Conservation (phyloP, 2,113 vertebrate species). For the Epinephelus fuscoguttatus region DNA sequence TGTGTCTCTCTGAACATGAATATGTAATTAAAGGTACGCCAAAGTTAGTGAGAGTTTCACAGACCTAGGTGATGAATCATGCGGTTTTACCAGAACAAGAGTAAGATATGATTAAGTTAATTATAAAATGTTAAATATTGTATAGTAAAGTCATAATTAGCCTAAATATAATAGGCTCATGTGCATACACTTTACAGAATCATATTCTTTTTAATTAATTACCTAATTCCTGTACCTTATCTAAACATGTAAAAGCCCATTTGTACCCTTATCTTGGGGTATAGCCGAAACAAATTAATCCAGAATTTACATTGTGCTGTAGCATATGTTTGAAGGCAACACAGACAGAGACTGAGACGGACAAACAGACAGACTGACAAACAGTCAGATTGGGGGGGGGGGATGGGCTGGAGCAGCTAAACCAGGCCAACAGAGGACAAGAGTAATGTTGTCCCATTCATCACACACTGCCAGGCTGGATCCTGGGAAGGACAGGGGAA, state of each 20-base stretch:
- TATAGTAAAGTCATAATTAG: not conserved
- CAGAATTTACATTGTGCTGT: not conserved
- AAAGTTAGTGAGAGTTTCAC: slow-evolving; percentile 53
- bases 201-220: too few species aligned
- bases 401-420: slow-evolving; percentile 66
- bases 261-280: not conserved
- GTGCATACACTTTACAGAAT: not conserved
- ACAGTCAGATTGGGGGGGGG: slow-evolving; percentile 45
- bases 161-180: not conserved
- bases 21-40: slow-evolving; percentile 67
- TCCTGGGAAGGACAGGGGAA: slow-evolving; percentile 80
- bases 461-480: slow-evolving; percentile 78
- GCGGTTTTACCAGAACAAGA: slow-evolving; percentile 20
- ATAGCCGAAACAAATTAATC: not conserved
- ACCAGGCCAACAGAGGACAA: slow-evolving; percentile 84
- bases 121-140: not conserved
- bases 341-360: slow-evolving; percentile 20
- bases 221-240: not conserved
- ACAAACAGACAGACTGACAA: slow-evolving; percentile 42
- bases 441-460: slow-evolving; percentile 86
- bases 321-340: slow-evolving; percentile 25
- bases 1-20: slow-evolving; percentile 65
- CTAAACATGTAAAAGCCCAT: not conserved
- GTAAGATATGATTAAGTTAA: slow-evolving; percentile 2
- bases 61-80: slow-evolving; percentile 42